phyloP scores from a whole-genome alignment of 2,888 invertebrate species.

The Ametastegia equiseti region DNA sequence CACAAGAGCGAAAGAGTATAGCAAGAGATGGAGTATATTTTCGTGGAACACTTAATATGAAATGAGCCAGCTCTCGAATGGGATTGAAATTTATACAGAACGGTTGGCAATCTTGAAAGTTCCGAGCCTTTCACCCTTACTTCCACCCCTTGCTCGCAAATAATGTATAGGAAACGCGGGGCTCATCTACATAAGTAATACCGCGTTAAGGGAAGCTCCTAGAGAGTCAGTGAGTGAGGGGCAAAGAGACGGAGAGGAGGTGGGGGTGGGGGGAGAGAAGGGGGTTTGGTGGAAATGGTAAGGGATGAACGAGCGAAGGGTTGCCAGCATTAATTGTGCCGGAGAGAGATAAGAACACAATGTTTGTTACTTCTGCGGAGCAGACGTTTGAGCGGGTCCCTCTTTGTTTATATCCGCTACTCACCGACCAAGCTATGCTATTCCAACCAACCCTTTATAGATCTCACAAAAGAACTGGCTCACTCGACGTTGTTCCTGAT shows the following conservation, averaged over 20 bases:
- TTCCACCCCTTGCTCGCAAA: conserved; percentile 61
- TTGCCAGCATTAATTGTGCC: conserved; percentile 70
- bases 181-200: conserved; percentile 75
- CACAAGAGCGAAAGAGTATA: conserved; percentile 4
- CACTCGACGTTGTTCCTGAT: conserved; percentile 24
- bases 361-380: conserved; percentile 70
- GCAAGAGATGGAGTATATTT: conserved; percentile 42
- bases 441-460: neutral
- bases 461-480: conserved; percentile 3
- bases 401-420: conserved; percentile 57
- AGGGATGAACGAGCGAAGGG: conserved; percentile 63
- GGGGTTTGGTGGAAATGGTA: conserved; percentile 51
- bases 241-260: conserved; percentile 51
- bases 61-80: conserved; percentile 49
- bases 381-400: conserved; percentile 62
- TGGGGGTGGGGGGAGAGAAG: conserved; percentile 46
- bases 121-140: conserved; percentile 68
- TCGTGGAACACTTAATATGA: conserved; percentile 47
- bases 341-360: conserved; percentile 69
- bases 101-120: conserved; percentile 69
- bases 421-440: neutral
- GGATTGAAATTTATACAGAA: conserved; percentile 59
- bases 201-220: conserved; percentile 73
- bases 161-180: conserved; percentile 73
- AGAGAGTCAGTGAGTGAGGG: conserved; percentile 52